These are phyloP conservation scores for Augiades crinisus DNA, from an alignment of 2,888 invertebrate genomes.

Conservation along the genomic window DNA sequence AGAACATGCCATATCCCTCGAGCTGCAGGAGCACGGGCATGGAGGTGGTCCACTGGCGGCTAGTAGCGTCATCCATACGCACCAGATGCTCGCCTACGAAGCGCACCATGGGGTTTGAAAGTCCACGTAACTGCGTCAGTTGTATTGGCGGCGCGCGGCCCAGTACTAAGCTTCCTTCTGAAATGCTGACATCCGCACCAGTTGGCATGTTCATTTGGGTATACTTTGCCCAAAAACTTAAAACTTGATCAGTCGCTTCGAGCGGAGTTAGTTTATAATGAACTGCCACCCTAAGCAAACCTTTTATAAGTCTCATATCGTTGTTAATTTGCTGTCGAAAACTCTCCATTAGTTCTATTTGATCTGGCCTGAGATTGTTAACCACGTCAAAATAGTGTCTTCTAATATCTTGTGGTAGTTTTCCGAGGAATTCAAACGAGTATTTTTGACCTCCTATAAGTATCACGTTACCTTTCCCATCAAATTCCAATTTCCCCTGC, in stretches of 20 bases:
- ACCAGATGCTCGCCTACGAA: conserved; percentile 38
- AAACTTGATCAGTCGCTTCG: conserved; percentile 33
- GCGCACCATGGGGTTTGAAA: conserved; percentile 33
- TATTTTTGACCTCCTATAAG: conserved; percentile 28
- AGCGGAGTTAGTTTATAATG: conserved; percentile 31
- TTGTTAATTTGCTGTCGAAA: conserved; percentile 32
- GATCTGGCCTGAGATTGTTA: conserved; percentile 32
- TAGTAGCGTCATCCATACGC: conserved; percentile 30
- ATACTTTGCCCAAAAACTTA: conserved; percentile 33
- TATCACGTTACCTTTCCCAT: conserved; percentile 21
- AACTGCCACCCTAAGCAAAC: conserved; percentile 29
- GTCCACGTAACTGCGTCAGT: conserved; percentile 31
- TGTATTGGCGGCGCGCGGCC: conserved; percentile 37
- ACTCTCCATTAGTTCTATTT: conserved; percentile 33
- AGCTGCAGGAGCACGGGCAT: conserved; percentile 34
- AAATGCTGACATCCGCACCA: conserved; percentile 26
- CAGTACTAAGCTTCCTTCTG: conserved; percentile 35
- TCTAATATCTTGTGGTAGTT: conserved; percentile 20
- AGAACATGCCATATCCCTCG: conserved; percentile 35
- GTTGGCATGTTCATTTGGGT: conserved; percentile 27
- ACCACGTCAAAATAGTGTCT: conserved; percentile 35
- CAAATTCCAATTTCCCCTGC: conserved; percentile 9
- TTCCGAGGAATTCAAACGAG: conserved; percentile 25
- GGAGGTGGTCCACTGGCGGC: conserved; percentile 32
- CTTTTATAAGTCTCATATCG: conserved; percentile 33